A percentile compares a stretch with the other conserved stretches of the same genome.
These are phyloP conservation scores for Cheumatopsyche charites DNA, from an alignment of 1,140 invertebrate genomes.

Conservation along the genomic window DNA sequence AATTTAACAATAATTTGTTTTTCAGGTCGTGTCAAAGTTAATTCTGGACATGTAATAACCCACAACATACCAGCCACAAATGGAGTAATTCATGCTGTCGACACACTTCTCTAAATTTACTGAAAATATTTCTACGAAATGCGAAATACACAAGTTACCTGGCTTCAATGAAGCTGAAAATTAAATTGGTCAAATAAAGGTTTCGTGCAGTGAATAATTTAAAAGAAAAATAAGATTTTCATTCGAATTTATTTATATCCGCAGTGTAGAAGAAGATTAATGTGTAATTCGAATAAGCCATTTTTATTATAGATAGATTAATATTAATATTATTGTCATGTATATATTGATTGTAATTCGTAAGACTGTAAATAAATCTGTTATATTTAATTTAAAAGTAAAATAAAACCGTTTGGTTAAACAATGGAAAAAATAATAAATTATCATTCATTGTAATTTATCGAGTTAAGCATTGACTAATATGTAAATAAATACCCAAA, in stretches of 20 bases:
- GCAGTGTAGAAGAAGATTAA: too few species aligned
- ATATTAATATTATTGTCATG: not conserved
- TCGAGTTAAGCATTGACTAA: too few species aligned
- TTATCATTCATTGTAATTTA: too few species aligned
- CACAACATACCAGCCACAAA: conserved; percentile 87
- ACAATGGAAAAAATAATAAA: too few species aligned
- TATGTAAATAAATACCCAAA: too few species aligned
- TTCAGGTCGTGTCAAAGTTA: conserved; percentile 80
- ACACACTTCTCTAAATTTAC: conserved; percentile 73
- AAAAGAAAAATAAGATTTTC: too few species aligned
- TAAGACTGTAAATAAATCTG: too few species aligned
- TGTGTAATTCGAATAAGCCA: not conserved
- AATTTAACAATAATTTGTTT: conserved; percentile 50
- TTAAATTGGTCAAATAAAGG: too few species aligned
- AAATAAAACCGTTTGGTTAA: too few species aligned
- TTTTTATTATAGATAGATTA: not conserved
- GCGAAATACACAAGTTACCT: conserved; percentile 38
- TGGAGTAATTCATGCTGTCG: conserved; percentile 86
- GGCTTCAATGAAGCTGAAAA: conserved; percentile 56
- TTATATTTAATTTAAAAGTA: too few species aligned
- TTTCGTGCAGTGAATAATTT: too few species aligned
- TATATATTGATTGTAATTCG: not conserved
- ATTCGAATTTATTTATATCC: too few species aligned
- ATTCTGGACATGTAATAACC: conserved; percentile 76
- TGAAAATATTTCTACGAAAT: conserved; percentile 54